Evolutionary conservation across 2,888 invertebrate genomes (phyloP), one percentile per base, ranked within the genome.

Genomic region (Falcaria lacertinaria): DNA sequence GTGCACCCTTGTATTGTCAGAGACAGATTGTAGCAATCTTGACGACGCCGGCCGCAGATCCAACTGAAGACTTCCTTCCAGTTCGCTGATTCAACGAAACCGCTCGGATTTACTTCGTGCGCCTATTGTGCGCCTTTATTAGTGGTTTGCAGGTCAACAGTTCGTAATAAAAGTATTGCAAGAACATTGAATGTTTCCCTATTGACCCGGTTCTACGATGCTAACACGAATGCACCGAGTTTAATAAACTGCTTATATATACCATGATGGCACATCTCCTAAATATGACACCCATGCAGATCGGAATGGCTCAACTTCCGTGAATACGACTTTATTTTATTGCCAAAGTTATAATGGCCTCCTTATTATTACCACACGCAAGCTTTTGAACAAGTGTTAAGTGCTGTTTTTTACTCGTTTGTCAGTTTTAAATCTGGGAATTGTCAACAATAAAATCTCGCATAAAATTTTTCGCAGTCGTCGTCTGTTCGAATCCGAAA

Each of bases 1-100:
- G 39, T 17, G 50, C 65, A 67, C 74, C 67, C 60, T 60, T 59
- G 60, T 57, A 57, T 56, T 70, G 64, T 60, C 65, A 53, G 53
- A 71, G 69, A 75, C 73, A 81, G 80, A 83, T 81, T 74, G 75
- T 62, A 61, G 65, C 74, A 79, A 78, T 81, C 76, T 70, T 68
- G 54, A 55, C 62, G 60, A 67, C 63, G 60, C 67, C 69, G 73
- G 79, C 81, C 75, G 61, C 69, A 54, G 71, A 73, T 83, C 79
- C 80, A 80, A 80, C 74, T 73, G 63, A 54, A 64, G 69, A 62
- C 75, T 80, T 73, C 66, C 68, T 75, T 79, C 69, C 75, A 75
- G 70, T 73, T 54, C 71, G 74, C 73, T 77, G 82, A 79, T 70
- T 75, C 74, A 69, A 73, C 75, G 69, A 75, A 76, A 77, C 73